Evolutionary conservation across 2,888 invertebrate species (phyloP).

Genomic region (Heliconius ethilla): DNA sequence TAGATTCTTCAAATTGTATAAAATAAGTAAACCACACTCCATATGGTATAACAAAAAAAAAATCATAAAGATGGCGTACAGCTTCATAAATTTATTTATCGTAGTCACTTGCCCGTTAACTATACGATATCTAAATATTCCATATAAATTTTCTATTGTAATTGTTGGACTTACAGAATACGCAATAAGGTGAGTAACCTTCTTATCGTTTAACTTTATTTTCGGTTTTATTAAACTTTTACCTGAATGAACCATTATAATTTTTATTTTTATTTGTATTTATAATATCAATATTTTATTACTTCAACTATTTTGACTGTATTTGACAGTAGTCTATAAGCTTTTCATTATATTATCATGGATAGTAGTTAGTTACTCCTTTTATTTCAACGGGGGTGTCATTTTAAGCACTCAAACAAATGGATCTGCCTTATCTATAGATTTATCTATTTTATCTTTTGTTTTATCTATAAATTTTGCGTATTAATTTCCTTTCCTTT

Average conservation of each 20-base stretch:
- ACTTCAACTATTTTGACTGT: neutral
- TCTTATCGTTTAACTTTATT: neutral
- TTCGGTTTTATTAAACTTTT: neutral
- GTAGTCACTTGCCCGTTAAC: constrained; percentile 10
- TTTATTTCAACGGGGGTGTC: neutral
- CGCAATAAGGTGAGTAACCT: neutral
- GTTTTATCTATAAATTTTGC: neutral
- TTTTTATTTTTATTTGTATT: neutral
- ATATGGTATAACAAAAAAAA: constrained; percentile 1
- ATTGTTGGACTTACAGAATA: constrained; percentile 4
- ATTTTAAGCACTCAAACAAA: constrained; percentile 1
- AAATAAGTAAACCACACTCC: neutral
- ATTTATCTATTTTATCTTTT: constrained; percentile 10
- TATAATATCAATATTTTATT: neutral
- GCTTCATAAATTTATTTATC: constrained; percentile 18
- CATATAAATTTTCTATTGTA: constrained; percentile 26
- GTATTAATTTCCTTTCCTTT: neutral
- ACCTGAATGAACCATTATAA: neutral
- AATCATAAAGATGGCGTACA: constrained; percentile 10
- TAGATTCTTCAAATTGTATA: neutral
- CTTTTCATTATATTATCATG: constrained; percentile 12
- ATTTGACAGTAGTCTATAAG: neutral
- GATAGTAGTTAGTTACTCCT: neutral
- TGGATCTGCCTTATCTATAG: neutral
- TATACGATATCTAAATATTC: constrained; percentile 25